A percentile compares a stretch with the other conserved stretches of the same genome.
Evolutionary conservation across 2,888 invertebrate species (phyloP).

Genomic region (Notodonta dromedarius): DNA sequence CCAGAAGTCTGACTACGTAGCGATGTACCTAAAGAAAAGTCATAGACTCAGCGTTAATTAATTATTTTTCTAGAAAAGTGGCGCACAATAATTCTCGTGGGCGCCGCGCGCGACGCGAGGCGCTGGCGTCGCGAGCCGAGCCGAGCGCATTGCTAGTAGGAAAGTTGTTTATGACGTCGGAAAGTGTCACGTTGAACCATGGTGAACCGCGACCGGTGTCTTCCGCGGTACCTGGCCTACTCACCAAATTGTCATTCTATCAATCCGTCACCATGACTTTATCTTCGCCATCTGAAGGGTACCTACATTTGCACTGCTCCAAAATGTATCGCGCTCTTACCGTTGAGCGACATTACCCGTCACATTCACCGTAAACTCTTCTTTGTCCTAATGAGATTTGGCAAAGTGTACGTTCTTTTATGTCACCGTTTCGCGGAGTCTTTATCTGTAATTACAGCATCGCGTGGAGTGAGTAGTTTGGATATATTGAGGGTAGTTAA

Average conservation of each 20-base stretch:
- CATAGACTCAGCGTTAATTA: conserved; percentile 61
- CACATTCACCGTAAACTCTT: conserved; percentile 52
- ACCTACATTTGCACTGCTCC: conserved; percentile 53
- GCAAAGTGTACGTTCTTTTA: conserved; percentile 33
- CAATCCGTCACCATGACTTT: conserved; percentile 78
- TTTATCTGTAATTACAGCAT: conserved; percentile 29
- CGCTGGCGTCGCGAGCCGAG: conserved; percentile 40
- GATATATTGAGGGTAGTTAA: too few species aligned
- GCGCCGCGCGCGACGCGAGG: conserved; percentile 61
- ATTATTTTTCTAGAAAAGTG: conserved; percentile 73
- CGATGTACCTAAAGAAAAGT: conserved; percentile 60
- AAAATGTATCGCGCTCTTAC: conserved; percentile 53
- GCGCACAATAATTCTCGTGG: conserved; percentile 62
- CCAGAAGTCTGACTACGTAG: conserved; percentile 32
- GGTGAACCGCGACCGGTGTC: conserved; percentile 79
- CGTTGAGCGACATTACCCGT: conserved; percentile 58
- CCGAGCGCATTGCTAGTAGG: conserved; percentile 81
- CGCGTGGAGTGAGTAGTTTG: background rate
- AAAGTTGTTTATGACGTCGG: conserved; percentile 83
- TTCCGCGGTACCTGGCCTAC: conserved; percentile 79
- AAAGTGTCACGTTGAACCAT: conserved; percentile 84
- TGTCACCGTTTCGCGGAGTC: conserved; percentile 22
- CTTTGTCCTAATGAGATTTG: conserved; percentile 49
- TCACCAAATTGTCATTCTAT: conserved; percentile 82
- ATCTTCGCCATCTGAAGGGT: conserved; percentile 69